Conservation (phyloP, 2,113 vertebrate species). For the Microtus oregoni region DNA sequence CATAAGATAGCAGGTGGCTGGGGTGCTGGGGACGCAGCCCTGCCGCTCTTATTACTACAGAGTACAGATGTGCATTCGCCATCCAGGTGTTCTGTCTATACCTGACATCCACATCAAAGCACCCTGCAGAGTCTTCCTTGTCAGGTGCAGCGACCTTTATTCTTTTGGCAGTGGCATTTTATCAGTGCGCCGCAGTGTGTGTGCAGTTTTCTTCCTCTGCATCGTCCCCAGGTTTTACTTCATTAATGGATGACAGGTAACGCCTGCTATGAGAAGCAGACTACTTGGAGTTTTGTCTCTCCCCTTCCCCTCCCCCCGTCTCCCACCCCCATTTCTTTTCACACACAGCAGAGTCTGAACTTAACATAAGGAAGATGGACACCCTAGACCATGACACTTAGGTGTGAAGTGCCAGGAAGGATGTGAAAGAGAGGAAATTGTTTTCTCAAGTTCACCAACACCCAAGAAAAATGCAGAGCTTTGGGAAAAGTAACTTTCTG, state of each 20-base stretch:
- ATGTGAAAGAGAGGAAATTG: not conserved
- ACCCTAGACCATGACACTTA: not conserved
- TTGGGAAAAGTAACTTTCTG: not conserved
- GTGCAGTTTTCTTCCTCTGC: not conserved
- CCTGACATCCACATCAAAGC: fast-evolving
- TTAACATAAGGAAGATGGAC: not conserved
- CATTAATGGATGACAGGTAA: not conserved
- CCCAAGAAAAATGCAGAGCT: not conserved
- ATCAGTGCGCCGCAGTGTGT: no score
- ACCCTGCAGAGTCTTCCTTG: not conserved
- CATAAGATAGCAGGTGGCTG: no score
- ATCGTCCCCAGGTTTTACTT: not conserved
- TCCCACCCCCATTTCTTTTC: not conserved
- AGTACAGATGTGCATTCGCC: not conserved
- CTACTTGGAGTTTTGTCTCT: not conserved
- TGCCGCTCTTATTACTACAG: no score
- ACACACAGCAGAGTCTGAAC: not conserved
- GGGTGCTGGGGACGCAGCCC: no score
- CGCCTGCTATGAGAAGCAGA: no score
- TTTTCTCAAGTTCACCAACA: not conserved
- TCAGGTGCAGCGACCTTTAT: not conserved
- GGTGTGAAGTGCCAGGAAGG: not conserved
- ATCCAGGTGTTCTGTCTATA: not conserved
- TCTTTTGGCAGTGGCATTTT: not conserved
- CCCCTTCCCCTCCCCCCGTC: no score